Conservation (phyloP, 2,113 vertebrate species). For the Himantopus leucocephalus region DNA sequence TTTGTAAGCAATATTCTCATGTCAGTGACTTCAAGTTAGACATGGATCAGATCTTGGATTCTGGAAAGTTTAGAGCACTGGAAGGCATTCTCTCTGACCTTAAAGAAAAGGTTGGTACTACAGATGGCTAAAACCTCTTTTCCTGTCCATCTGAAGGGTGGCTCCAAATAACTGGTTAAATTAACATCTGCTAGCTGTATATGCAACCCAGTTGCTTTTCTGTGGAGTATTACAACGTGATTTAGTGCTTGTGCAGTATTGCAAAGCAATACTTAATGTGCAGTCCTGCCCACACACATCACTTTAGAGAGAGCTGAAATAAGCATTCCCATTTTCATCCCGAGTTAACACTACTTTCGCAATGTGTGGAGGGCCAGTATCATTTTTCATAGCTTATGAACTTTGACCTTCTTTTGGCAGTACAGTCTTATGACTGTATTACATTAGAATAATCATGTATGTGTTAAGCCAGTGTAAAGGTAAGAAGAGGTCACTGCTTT, state of each 20-base stretch:
- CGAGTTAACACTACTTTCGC: not conserved
- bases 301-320: not conserved
- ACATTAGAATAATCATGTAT: not conserved
- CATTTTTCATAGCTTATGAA: not conserved
- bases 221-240: not conserved
- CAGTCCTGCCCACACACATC: accelerated
- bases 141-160: not conserved
- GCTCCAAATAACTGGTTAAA: not conserved
- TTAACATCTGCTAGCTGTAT: not conserved
- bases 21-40: conserved; percentile 84
- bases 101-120: conserved; percentile 83
- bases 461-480: not conserved
- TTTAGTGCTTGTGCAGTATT: not conserved
- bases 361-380: not conserved
- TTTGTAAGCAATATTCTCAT: conserved; percentile 88
- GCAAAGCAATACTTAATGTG: not conserved
- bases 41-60: conserved; percentile 85
- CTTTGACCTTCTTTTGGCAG: not conserved
- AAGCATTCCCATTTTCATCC: not conserved
- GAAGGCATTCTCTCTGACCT: conserved; percentile 80
- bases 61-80: conserved; percentile 90
- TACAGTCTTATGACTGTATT: not conserved
- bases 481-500: not conserved
- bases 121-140: not conserved
- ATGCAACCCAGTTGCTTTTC: not conserved